Evolutionary conservation across 2,888 invertebrate genomes (phyloP).

Genomic region (Cepaea hortensis): DNA sequence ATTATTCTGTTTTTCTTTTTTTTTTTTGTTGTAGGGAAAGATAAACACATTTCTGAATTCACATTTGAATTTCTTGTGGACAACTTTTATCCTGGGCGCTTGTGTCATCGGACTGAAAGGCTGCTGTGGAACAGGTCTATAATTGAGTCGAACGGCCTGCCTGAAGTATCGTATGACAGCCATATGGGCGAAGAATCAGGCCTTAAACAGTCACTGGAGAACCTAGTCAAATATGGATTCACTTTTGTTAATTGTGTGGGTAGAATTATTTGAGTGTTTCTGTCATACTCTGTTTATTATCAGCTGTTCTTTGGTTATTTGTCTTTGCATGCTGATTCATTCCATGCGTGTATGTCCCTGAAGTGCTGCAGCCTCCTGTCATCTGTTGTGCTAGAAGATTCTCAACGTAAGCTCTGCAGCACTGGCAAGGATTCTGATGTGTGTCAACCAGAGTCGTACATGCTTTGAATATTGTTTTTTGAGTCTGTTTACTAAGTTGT

Average conservation of each 20-base stretch:
- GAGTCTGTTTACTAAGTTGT: too few relatives aligned
- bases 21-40: constrained; percentile 57
- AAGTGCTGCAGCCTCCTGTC: too few relatives aligned
- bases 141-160: constrained; percentile 45
- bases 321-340: too few relatives aligned
- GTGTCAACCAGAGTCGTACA: too few relatives aligned
- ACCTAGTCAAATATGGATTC: constrained; percentile 62
- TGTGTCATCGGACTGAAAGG: not conserved
- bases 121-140: constrained; percentile 56
- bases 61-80: constrained; percentile 58
- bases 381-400: too few relatives aligned
- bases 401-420: too few relatives aligned
- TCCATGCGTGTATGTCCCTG: too few relatives aligned
- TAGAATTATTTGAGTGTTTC: not conserved
- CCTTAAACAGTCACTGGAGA: constrained; percentile 54
- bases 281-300: too few relatives aligned
- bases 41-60: constrained; percentile 63
- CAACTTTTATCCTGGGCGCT: constrained; percentile 47
- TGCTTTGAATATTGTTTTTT: too few relatives aligned
- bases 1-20: not conserved
- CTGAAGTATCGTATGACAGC: constrained; percentile 53
- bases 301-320: too few relatives aligned
- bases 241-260: constrained; percentile 57
- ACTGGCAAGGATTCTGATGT: too few relatives aligned
- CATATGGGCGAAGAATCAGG: constrained; percentile 57